Percentiles rank a stretch among this genome's conserved stretches.
Conservation (phyloP, 53 echinoderm and acorn worm species). For the Zoroaster sp. region DNA sequence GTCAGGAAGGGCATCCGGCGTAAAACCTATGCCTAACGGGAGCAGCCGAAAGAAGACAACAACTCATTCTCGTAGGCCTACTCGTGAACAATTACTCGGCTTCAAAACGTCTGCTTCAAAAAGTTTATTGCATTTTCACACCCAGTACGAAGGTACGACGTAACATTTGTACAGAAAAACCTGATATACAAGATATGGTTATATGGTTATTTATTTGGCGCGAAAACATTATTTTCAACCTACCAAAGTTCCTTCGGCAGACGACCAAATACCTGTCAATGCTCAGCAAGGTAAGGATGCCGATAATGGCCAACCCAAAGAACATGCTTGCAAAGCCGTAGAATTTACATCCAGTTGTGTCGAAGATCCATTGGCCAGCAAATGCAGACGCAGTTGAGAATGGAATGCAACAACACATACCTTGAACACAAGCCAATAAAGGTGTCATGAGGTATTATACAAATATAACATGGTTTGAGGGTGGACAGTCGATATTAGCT, state of each 20-base stretch:
- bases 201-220: neutral
- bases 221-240: too few species aligned
- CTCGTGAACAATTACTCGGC: neutral
- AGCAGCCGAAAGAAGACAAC: too few species aligned
- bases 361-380: constrained; percentile 72
- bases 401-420: constrained; percentile 63
- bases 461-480: too few species aligned
- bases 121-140: too few species aligned
- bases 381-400: constrained; percentile 71
- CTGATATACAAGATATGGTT: too few species aligned
- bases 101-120: neutral
- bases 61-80: too few species aligned
- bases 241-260: constrained; percentile 63
- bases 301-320: constrained; percentile 75
- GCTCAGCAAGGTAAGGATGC: constrained; percentile 69
- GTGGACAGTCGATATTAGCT: too few species aligned
- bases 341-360: constrained; percentile 66
- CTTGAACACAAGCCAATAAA: neutral
- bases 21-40: too few species aligned
- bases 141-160: too few species aligned
- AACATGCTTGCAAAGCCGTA: constrained; percentile 86
- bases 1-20: too few species aligned
- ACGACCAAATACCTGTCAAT: constrained; percentile 79
- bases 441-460: too few species aligned
- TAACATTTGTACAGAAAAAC: too few species aligned